Percentiles rank a stretch among this genome's conserved stretches.
phyloP scores from a whole-genome alignment of 2,888 invertebrate species.

The Eupithecia subumbrata region DNA sequence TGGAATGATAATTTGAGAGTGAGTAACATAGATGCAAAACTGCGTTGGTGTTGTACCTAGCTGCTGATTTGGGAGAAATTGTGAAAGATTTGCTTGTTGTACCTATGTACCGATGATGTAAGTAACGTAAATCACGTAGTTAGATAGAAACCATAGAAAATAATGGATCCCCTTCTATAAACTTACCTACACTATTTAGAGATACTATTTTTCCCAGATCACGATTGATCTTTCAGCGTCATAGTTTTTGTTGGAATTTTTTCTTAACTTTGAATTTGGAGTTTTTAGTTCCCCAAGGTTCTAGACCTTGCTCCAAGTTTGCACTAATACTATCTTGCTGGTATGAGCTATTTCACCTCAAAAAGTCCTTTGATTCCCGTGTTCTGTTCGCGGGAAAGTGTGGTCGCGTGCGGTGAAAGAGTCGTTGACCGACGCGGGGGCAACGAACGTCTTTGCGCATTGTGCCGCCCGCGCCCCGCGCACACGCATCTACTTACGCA shows the following conservation, averaged over 20 bases:
- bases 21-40: neutral
- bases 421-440: constrained; percentile 80
- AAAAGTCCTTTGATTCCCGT: constrained; percentile 1
- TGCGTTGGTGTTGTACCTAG: too few species aligned
- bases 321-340: neutral
- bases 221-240: neutral
- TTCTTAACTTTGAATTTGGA: neutral
- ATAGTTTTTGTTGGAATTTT: neutral
- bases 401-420: constrained; percentile 80
- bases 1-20: neutral
- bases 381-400: constrained; percentile 74
- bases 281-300: neutral
- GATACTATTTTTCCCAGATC: neutral
- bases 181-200: neutral
- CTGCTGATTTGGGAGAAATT: neutral
- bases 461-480: constrained; percentile 47
- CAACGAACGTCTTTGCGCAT: constrained; percentile 83
- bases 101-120: neutral
- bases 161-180: neutral
- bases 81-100: neutral
- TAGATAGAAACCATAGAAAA: neutral
- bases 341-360: constrained; percentile 3
- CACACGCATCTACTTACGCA: constrained; percentile 53
- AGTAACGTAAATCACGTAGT: neutral
- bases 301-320: neutral